phyloP scores from a whole-genome alignment of 1,140 invertebrate genomes.

The Paraescarpia echinospica region DNA sequence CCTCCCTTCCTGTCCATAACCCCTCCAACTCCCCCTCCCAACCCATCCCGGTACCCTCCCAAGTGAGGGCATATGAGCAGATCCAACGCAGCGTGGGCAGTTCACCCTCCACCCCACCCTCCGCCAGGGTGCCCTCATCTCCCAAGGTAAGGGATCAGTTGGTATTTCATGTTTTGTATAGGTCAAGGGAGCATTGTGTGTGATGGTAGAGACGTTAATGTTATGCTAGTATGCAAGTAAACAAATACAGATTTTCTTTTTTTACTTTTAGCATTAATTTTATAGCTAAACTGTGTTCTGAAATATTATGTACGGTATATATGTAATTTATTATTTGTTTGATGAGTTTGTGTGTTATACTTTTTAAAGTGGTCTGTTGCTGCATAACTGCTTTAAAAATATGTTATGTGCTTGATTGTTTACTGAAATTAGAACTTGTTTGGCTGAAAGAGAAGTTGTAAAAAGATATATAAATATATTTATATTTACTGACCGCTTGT shows the following conservation, averaged over 20 bases:
- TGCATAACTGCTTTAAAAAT: not conserved
- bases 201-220: not conserved
- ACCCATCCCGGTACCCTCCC: slow-evolving; percentile 78
- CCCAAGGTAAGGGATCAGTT: not conserved
- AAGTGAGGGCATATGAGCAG: slow-evolving; percentile 63
- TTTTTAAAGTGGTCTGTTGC: not conserved
- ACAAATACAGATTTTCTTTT: no score
- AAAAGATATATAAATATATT: not conserved
- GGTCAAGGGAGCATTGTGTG: slow-evolving; percentile 16
- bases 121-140: slow-evolving; percentile 3
- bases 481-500: not conserved
- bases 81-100: slow-evolving; percentile 45
- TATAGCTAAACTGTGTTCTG: no score
- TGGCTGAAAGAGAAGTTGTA: not conserved
- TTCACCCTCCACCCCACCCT: slow-evolving; percentile 13
- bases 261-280: no score
- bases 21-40: slow-evolving; percentile 46
- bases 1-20: slow-evolving; percentile 36
- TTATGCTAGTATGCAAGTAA: no score
- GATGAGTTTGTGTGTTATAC: no score
- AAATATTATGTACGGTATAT: no score
- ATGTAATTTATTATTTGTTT: no score
- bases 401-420: not conserved
- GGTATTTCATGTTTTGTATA: slow-evolving; percentile 16
- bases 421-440: not conserved